These are phyloP conservation scores for Narcine bancroftii DNA, from an alignment of 2,113 vertebrate genomes.

Conservation along the genomic window DNA sequence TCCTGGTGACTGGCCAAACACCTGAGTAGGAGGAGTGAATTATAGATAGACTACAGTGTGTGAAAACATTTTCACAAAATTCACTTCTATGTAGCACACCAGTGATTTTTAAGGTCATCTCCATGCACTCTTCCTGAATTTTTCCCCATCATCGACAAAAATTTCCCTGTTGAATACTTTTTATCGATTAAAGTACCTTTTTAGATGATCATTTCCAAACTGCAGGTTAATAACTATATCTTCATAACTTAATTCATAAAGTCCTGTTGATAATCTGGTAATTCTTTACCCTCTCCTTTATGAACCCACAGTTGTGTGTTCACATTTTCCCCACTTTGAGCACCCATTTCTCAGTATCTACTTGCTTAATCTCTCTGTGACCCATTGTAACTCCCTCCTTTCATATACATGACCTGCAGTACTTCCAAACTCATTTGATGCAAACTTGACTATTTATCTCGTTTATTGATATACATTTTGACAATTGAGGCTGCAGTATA, in stretches of 20 bases:
- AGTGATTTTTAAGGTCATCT: not conserved
- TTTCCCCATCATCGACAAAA: not conserved
- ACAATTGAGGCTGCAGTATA: not conserved
- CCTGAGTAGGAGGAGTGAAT: not conserved
- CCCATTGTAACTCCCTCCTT: not conserved
- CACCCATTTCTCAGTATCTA: not conserved
- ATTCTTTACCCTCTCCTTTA: not conserved
- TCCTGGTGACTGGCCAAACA: not conserved
- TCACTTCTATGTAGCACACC: not conserved
- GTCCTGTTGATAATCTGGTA: not conserved
- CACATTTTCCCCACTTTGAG: not conserved
- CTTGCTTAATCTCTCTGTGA: not conserved
- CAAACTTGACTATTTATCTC: not conserved
- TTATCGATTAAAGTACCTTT: not conserved
- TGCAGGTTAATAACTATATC: not conserved
- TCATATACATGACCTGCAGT: not conserved
- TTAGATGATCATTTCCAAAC: not conserved
- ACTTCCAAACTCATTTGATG: not conserved
- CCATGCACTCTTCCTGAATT: not conserved
- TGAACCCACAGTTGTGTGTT: not conserved
- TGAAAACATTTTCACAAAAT: not conserved
- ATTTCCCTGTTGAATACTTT: not conserved
- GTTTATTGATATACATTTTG: not conserved
- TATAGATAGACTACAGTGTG: not conserved
- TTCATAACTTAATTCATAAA: not conserved